phyloP scores from a whole-genome alignment of 2,888 invertebrate species.

The Cephus sareptanus region DNA sequence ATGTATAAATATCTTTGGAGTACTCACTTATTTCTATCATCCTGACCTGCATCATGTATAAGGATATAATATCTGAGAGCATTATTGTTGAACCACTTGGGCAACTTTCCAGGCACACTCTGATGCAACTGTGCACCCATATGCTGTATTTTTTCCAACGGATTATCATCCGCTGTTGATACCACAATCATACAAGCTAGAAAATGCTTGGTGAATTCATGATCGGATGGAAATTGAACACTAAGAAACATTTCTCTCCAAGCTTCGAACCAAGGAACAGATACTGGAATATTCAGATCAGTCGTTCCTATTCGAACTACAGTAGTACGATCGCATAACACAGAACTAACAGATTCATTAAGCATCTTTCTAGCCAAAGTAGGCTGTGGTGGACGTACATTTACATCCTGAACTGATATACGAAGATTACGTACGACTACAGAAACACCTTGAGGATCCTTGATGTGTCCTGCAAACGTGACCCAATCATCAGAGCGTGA shows the following conservation, averaged over 20 bases:
- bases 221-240: constrained; percentile 90
- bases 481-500: neutral
- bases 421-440: constrained; percentile 81
- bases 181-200: constrained; percentile 84
- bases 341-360: constrained; percentile 81
- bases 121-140: constrained; percentile 85
- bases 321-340: constrained; percentile 70
- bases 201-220: constrained; percentile 94
- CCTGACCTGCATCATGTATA: constrained; percentile 83
- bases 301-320: constrained; percentile 70
- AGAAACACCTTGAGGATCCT: constrained; percentile 82
- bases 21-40: constrained; percentile 80
- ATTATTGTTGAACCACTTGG: constrained; percentile 85
- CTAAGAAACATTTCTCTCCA: constrained; percentile 93
- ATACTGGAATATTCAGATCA: constrained; percentile 77
- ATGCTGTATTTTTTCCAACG: constrained; percentile 84
- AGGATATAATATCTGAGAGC: constrained; percentile 90
- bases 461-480: constrained; percentile 77
- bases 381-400: constrained; percentile 83
- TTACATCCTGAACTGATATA: constrained; percentile 84
- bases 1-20: constrained; percentile 31
- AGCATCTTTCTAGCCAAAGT: constrained; percentile 85
- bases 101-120: constrained; percentile 81
- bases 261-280: constrained; percentile 94
- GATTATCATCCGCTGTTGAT: constrained; percentile 79